Evolutionary conservation across 2,888 invertebrate species (phyloP).

Genomic region (Erebia epiphron): DNA sequence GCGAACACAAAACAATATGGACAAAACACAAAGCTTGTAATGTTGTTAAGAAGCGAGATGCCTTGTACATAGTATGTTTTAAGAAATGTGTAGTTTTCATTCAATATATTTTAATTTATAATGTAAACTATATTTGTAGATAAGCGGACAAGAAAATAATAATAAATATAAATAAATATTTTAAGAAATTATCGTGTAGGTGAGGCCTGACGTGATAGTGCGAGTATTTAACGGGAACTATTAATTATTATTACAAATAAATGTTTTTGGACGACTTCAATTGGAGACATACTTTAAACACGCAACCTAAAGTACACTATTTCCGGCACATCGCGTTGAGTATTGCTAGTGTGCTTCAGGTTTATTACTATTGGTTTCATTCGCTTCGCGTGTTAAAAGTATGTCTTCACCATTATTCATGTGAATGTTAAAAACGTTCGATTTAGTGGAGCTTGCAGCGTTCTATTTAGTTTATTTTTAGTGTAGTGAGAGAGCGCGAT

Average conservation of each 20-base stretch:
- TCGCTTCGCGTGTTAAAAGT: not conserved
- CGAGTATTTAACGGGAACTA: constrained; percentile 28
- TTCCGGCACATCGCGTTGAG: not conserved
- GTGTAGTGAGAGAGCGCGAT: constrained; percentile 33
- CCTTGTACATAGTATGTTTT: constrained; percentile 77
- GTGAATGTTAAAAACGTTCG: constrained; percentile 58
- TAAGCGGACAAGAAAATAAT: constrained; percentile 73
- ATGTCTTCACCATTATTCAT: not conserved
- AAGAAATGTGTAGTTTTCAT: constrained; percentile 80
- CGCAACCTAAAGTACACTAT: no score
- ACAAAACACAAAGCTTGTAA: constrained; percentile 52
- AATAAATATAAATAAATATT: constrained; percentile 43
- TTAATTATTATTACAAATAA: constrained; percentile 41
- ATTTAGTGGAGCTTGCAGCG: constrained; percentile 77
- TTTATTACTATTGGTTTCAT: not conserved
- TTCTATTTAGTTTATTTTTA: constrained; percentile 53
- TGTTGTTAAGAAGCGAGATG: constrained; percentile 60
- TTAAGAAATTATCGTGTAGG: constrained; percentile 50
- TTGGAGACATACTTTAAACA: no score
- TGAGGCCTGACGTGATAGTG: constrained; percentile 57
- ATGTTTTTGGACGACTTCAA: no score
- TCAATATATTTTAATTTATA: constrained; percentile 79
- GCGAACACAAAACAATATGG: constrained; percentile 42
- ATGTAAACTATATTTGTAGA: constrained; percentile 77
- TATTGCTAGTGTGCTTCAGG: not conserved